Conservation (phyloP, 2,888 invertebrate genomes). For the Agrochola lota region DNA sequence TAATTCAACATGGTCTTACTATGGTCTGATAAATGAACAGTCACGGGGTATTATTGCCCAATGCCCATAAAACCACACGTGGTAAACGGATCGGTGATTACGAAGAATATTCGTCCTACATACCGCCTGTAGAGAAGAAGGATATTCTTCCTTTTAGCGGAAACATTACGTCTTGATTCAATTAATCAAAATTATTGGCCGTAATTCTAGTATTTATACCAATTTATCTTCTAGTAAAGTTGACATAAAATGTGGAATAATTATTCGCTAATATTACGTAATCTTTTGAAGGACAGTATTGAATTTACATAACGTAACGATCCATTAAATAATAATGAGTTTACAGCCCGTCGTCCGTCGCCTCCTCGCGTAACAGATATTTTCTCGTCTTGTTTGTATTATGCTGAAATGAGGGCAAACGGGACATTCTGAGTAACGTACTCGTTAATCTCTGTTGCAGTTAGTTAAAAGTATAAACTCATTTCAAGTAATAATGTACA, state of each 20-base stretch:
- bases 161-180: neutral
- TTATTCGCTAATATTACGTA: constrained; percentile 5
- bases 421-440: neutral
- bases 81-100: constrained; percentile 1
- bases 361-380: neutral
- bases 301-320: constrained; percentile 26
- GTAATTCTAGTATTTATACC: neutral
- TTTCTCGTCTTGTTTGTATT: constrained; percentile 2
- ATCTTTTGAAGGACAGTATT: constrained; percentile 23
- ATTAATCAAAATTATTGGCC: constrained; percentile 8
- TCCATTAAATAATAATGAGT: constrained; percentile 39
- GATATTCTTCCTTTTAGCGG: neutral
- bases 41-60: neutral
- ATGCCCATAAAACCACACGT: neutral
- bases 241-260: neutral
- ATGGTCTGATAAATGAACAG: neutral
- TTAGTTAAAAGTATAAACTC: neutral
- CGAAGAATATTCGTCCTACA: constrained; percentile 7
- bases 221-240: constrained; percentile 4
- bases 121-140: no score
- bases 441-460: neutral
- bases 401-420: constrained; percentile 15
- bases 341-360: neutral
- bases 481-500: neutral
- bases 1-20: neutral